Evolutionary conservation across 2,113 vertebrate genomes (phyloP).

Genomic region (Felis catus): DNA sequence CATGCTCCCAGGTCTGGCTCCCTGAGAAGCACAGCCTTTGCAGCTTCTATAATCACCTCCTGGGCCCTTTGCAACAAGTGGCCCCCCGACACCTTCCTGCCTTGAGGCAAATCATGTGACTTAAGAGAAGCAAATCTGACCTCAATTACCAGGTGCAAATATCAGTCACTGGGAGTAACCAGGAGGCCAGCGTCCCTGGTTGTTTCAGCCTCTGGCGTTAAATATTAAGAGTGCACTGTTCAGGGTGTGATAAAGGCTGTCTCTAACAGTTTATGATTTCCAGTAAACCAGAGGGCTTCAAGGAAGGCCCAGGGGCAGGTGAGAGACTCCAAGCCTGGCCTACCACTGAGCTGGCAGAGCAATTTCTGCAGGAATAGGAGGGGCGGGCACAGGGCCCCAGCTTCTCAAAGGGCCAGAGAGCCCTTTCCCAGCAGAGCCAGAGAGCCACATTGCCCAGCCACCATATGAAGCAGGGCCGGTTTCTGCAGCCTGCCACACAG

Average conservation of each 20-base stretch:
- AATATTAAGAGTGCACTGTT: constrained; percentile 59
- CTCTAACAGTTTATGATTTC: constrained; percentile 74
- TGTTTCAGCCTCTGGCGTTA: constrained; percentile 41
- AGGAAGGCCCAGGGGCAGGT: constrained; percentile 54
- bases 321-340: constrained; percentile 34
- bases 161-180: constrained; percentile 52
- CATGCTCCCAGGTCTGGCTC: background rate
- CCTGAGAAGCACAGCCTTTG: background rate
- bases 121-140: constrained; percentile 73
- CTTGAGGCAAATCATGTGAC: constrained; percentile 71
- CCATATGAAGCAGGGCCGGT: background rate
- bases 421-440: background rate
- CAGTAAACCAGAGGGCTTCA: constrained; percentile 71
- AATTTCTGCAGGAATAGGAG: background rate
- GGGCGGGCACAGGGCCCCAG: background rate
- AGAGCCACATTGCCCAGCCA: background rate
- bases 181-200: constrained; percentile 31
- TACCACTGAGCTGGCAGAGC: constrained; percentile 45
- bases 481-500: background rate
- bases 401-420: background rate
- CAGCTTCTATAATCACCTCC: background rate
- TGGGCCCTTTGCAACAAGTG: constrained; percentile 59
- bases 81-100: constrained; percentile 61
- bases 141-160: constrained; percentile 70
- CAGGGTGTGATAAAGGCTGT: constrained; percentile 53